Evolutionary conservation across 2,113 vertebrate species (phyloP), one percentile per base, ranked within the genome.

Genomic region (Lepus europaeus): DNA sequence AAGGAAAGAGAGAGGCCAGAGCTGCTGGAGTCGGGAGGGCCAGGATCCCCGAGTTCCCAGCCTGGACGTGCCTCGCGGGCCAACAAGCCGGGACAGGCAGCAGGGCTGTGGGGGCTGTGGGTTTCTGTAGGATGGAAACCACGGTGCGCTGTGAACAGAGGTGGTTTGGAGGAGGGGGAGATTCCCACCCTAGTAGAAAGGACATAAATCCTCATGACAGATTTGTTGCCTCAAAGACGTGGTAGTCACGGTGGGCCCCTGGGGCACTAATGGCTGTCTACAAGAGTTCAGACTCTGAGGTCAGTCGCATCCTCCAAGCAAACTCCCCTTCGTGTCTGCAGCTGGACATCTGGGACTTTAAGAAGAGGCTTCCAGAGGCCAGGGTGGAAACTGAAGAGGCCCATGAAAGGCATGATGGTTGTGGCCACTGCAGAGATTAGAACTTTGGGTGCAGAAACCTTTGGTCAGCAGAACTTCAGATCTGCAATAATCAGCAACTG

Each of bases 121-220:
- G 63, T 76, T 95, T 95, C 74, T 94, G 63, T 25, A 39, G 68
- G 23, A 79, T 73, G 93, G 84, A 96, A 97, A 95, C 72, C 63
- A 81, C 1, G 31, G 36, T 20, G 16, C 29, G 63, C 83, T 33
- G 16, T 56, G 36, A 87, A 66, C 36, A 4, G 6, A 77, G 76
- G 49, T 33, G 36, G 9, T 33, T 22, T 13, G 3, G 13, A 45
- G 33, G 22, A 87, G 25, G 33, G 45, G 69, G 76, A 31, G 70
- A 36, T 0, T 87, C 63, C 11, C 13, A 45, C n/a, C 56, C 49
- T 9, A 9, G 4, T 12, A 74, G 25, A 90, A 82, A 81, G 23
- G 25, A 61, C 33, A 6, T 5, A 66, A 84, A 56, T 16, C 12
- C 78, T 92, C 19, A 51, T 61, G 53, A 36, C 59, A 66, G 16